Percentiles rank a stretch among this genome's conserved stretches.
These are phyloP conservation scores for Euura lappo DNA, from an alignment of 1,140 invertebrate species.

Conservation along the genomic window DNA sequence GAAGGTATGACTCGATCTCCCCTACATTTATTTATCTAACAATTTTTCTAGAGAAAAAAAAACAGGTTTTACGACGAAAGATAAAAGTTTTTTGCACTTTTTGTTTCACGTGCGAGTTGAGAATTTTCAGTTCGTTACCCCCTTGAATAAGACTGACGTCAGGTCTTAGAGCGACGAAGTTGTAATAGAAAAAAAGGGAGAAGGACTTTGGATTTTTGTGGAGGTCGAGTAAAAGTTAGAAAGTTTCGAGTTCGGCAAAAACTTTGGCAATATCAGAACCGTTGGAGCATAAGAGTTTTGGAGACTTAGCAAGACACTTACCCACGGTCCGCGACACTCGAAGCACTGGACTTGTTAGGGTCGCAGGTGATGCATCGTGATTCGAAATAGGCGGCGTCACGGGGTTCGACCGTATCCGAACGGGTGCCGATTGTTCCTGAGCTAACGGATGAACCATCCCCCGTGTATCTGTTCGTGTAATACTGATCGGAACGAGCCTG, in stretches of 20 bases:
- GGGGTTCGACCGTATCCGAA: conserved; percentile 41
- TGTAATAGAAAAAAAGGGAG: no score
- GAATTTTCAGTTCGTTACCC: no score
- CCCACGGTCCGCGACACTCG: conserved; percentile 37
- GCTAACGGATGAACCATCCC: conserved; percentile 40
- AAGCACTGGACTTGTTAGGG: conserved; percentile 37
- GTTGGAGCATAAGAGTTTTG: background rate
- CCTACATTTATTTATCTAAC: no score
- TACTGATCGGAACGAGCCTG: conserved; percentile 49
- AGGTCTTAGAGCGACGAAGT: no score
- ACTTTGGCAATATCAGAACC: background rate
- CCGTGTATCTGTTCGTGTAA: conserved; percentile 39
- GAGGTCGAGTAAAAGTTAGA: no score
- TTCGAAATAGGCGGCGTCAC: conserved; percentile 51
- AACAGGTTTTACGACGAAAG: no score
- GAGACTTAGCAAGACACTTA: conserved; percentile 29
- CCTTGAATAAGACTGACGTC: no score
- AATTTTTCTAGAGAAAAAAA: no score
- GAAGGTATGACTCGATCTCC: no score
- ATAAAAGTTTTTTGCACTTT: no score
- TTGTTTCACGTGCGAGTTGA: no score
- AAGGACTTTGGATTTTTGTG: no score
- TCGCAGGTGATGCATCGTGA: conserved; percentile 53
- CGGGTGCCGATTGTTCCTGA: conserved; percentile 40
- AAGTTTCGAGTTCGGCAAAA: background rate